Evolutionary conservation across 2,888 invertebrate species (phyloP).

Genomic region (Philhelius pedissequus): DNA sequence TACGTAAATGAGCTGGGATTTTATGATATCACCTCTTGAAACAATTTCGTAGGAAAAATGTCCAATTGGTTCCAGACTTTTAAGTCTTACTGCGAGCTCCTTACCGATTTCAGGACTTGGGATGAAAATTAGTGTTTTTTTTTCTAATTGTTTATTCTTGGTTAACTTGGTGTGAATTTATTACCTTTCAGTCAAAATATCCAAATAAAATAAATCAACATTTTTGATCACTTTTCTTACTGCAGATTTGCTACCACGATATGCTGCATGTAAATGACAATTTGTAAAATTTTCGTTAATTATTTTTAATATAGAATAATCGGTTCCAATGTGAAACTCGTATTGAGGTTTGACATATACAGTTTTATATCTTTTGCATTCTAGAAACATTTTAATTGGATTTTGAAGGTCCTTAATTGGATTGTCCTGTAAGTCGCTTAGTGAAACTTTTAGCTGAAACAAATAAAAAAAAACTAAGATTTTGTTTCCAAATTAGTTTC

Average conservation of each 20-base stretch:
- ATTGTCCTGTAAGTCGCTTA: constrained; percentile 84
- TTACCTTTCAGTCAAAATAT: constrained; percentile 19
- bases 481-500: neutral
- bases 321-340: neutral
- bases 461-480: neutral
- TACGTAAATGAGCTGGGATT: constrained; percentile 87
- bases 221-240: neutral
- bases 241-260: neutral
- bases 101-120: constrained; percentile 82
- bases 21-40: constrained; percentile 90
- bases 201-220: neutral
- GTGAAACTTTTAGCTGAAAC: constrained; percentile 73
- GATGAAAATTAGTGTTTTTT: neutral
- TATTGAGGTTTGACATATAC: neutral
- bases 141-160: no score
- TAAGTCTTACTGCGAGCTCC: constrained; percentile 85
- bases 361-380: neutral
- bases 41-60: constrained; percentile 88
- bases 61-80: constrained; percentile 86
- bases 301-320: neutral
- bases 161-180: no score
- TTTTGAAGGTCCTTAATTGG: constrained; percentile 81
- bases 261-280: neutral
- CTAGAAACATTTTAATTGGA: constrained; percentile 76
- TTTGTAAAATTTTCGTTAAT: neutral